Evolutionary conservation across 2,888 invertebrate species (phyloP).

Genomic region (Xestia rhomboidea): DNA sequence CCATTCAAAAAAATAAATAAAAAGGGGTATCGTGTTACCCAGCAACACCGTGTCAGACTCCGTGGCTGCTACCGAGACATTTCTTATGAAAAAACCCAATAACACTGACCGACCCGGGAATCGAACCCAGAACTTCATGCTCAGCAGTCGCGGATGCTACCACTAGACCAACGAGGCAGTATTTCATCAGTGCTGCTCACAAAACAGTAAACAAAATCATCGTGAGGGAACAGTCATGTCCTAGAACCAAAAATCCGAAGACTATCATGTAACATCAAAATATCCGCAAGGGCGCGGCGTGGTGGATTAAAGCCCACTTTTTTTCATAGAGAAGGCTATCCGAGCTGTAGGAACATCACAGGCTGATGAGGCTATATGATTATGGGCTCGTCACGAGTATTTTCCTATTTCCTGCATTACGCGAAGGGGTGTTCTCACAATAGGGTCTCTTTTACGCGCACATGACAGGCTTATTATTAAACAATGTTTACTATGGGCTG

Average conservation of each 20-base stretch:
- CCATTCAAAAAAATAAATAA: too few relatives aligned
- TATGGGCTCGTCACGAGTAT: not conserved
- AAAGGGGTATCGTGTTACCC: not conserved
- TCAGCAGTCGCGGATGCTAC: not conserved
- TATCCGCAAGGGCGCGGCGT: not conserved
- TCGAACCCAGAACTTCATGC: not conserved
- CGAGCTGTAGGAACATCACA: not conserved
- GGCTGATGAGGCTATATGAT: not conserved
- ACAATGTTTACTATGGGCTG: not conserved
- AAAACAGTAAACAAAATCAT: not conserved
- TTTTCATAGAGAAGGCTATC: not conserved
- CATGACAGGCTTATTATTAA: not conserved
- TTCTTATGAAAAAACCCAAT: too few relatives aligned
- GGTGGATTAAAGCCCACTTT: not conserved
- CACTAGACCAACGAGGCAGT: not conserved
- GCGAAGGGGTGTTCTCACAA: constrained; percentile 3
- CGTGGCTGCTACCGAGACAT: too few relatives aligned
- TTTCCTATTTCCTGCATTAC: constrained; percentile 12
- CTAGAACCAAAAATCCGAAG: not conserved
- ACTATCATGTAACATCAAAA: not conserved
- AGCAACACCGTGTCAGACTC: not conserved
- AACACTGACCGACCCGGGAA: too few relatives aligned
- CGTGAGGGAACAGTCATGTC: not conserved
- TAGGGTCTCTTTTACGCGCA: not conserved
- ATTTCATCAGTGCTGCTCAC: not conserved